Evolutionary conservation across 2,113 vertebrate species (phyloP), one percentile per base, ranked within the genome.

Genomic region (Poecile atricapillus): DNA sequence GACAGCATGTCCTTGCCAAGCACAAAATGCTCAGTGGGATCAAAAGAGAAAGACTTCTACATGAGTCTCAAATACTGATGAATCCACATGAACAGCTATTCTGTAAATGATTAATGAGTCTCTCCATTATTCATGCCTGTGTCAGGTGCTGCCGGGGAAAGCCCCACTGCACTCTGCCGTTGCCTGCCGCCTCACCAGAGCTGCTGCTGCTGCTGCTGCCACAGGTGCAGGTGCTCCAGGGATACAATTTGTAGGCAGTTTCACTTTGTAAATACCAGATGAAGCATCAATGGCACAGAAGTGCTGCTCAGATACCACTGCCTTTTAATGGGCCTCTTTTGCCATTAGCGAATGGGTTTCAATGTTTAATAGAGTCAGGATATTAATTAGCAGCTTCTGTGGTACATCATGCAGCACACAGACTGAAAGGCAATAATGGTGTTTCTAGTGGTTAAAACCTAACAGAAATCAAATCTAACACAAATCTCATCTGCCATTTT

Each of bases 101-200:
- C 76, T 77, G 81, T 95, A 91, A 95, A 95, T 94, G 86, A 95
- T 96, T 96, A 67, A 96, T 92, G 77, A 92, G 55, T 22, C 13
- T 53, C 43, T 94, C 83, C 77, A 85, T 95, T 94, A 95, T 92
- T 94, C 78, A 85, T 94, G 80, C 46, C 52, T 5, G 25, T 71
- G 83, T 78, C 92, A 77, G 90, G 88, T 79, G 70, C 78, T 94
- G 88, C 77, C 90, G 53, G 70, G 65, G 30, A 12, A 62, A 47
- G 65, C 75, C 60, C 70, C 62, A 1, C 2, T 25, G 67, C 67
- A 43, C 27, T 52, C 69, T 86, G 43, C 67, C 50, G 3, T 19
- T 69, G 65, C 39, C 70, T n/a, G 55, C 89, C 73, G 92, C 83
- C 64, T 59, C 8, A 1, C 79, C 41, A 50, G 80, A 46, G 71